Percentiles rank a stretch among this genome's conserved stretches.
Evolutionary conservation across 2,888 invertebrate species (phyloP).

Genomic region (Baronia brevicornis): DNA sequence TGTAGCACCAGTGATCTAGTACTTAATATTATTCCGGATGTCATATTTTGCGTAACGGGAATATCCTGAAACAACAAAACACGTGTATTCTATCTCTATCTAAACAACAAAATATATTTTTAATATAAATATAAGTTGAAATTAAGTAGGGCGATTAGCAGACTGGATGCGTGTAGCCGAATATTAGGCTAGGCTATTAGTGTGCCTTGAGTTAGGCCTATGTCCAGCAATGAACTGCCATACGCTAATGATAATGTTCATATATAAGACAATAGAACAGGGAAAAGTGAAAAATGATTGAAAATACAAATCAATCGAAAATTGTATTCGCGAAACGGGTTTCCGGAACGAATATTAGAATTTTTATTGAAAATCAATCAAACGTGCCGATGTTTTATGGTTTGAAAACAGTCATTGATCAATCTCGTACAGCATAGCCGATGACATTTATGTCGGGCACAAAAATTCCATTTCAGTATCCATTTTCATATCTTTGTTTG

Average conservation of each 20-base stretch:
- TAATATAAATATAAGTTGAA: too few species aligned
- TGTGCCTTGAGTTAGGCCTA: too few species aligned
- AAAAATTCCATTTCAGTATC: conserved; percentile 11
- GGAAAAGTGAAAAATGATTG: too few species aligned
- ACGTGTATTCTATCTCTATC: conserved; percentile 1
- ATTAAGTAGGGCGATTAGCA: too few species aligned
- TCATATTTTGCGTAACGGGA: conserved; percentile 86
- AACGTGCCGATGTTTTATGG: conserved; percentile 14
- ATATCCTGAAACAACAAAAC: conserved; percentile 42
- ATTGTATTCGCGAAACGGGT: too few species aligned
- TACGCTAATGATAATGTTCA: too few species aligned
- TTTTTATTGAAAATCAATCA: conserved; percentile 16
- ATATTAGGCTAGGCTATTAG: too few species aligned
- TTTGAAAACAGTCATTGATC: conserved; percentile 15
- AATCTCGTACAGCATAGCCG: conserved; percentile 13
- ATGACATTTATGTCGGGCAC: conserved; percentile 12
- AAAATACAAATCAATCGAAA: too few species aligned
- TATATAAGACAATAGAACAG: too few species aligned
- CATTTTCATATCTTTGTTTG: conserved; percentile 1
- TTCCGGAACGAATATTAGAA: conserved; percentile 12
- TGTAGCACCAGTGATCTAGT: conserved; percentile 91
- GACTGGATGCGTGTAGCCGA: too few species aligned
- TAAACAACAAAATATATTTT: too few species aligned
- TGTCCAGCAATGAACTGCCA: too few species aligned
- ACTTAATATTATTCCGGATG: conserved; percentile 90